Evolutionary conservation across 2,113 vertebrate species (phyloP), one percentile per base, ranked within the genome.

Genomic region (Proterorhinus semilunaris): DNA sequence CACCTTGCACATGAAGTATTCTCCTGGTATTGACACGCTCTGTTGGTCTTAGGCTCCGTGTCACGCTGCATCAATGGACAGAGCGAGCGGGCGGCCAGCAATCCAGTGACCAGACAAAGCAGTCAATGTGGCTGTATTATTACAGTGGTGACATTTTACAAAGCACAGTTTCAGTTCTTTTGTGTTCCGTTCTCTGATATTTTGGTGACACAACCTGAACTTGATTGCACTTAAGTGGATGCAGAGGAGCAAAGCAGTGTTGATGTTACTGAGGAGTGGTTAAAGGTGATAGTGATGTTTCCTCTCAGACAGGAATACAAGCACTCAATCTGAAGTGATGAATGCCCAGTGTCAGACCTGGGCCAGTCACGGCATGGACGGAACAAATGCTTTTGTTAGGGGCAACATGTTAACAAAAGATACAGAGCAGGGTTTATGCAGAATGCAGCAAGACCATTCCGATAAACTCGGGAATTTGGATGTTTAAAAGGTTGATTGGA

Each of bases 1-100:
- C 1, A 43, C 73, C 64, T 75, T 81, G 66, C 67, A 71, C 68
- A 76, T 78, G 71, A 86, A 76, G 71, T 75, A 80, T 84, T 84
- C 72, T 81, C 78, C 67, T 64, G 47, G 72, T 83, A 86, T 86
- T 62, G 84, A 83, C 21, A 13, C 50, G 47, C 44, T 45, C 50
- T 62, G 7, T 65, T 64, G 76, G 65, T 74, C 68, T 21, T 0
- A 46, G 75, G 61, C 66, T 71, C 57, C 78, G 62, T 55, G 67
- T 69, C 75, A 52, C 48, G 46, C 47, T 50, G 66, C 66, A 46
- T 72, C 78, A 71, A 69, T 68, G 68, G 61, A 44, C 57, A 48
- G 2, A 44, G 27, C 0, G 0, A n/a, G 13, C 50, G 7, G 50
- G 6, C n/a, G 27, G 27, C 27, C 43, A 68, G 64, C 73, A 50